Evolutionary conservation across 2,113 vertebrate species (phyloP).

Genomic region (Tenrec ecaudatus): DNA sequence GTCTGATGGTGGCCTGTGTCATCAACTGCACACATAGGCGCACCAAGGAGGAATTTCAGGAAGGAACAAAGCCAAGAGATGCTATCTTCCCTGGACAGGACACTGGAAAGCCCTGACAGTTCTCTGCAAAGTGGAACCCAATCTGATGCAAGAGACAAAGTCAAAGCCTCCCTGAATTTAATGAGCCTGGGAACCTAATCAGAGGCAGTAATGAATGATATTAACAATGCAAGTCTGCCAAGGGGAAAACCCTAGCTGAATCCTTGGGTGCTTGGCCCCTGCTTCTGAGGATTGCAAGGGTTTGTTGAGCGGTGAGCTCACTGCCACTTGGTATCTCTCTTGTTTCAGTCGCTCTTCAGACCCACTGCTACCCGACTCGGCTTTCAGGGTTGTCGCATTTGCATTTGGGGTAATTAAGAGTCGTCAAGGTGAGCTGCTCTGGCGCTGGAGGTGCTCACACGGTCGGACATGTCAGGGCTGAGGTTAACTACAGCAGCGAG

Average conservation of each 20-base stretch:
- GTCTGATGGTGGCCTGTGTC: conserved; percentile 60
- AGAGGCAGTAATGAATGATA: conserved; percentile 67
- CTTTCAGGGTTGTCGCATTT: conserved; percentile 44
- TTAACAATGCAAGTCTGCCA: conserved; percentile 46
- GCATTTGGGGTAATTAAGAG: conserved; percentile 65
- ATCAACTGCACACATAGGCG: conserved; percentile 69
- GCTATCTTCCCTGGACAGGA: conserved; percentile 79
- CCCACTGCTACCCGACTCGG: neutral
- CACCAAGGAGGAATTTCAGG: conserved; percentile 72
- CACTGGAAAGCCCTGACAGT: conserved; percentile 69
- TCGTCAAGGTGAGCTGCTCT: conserved; percentile 65
- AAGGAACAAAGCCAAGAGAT: conserved; percentile 84
- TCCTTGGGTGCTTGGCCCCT: conserved; percentile 1
- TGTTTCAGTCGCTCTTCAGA: conserved; percentile 24
- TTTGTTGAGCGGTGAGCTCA: conserved; percentile 20
- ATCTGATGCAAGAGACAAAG: conserved; percentile 80
- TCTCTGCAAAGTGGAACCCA: conserved; percentile 83
- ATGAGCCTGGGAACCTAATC: conserved; percentile 74
- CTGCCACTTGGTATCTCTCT: neutral
- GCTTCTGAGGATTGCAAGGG: conserved; percentile 1
- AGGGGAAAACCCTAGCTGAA: conserved; percentile 41
- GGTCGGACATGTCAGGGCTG: conserved; percentile 68
- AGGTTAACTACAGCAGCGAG: conserved; percentile 41
- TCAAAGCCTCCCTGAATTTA: conserved; percentile 77
- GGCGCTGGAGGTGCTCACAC: conserved; percentile 27